Percentiles rank a stretch among this genome's conserved stretches.
Evolutionary conservation across 2,888 invertebrate genomes (phyloP).

Genomic region (Dryomyza anilis): DNA sequence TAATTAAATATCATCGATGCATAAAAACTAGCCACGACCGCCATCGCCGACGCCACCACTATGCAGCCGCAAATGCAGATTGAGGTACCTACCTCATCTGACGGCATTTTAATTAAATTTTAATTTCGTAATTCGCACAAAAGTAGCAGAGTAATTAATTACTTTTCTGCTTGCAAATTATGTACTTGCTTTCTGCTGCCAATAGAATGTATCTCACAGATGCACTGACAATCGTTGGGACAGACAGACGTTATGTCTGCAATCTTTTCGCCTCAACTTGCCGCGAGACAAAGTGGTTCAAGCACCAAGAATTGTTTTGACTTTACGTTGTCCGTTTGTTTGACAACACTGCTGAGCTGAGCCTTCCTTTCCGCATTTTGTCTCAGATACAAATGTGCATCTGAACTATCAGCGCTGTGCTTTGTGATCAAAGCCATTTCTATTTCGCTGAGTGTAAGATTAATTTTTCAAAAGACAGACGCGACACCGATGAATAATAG

Average conservation of each 20-base stretch:
- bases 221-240: neutral
- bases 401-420: too few species aligned
- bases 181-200: neutral
- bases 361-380: neutral
- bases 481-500: slow-evolving; percentile 25
- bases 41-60: slow-evolving; percentile 4
- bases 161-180: neutral
- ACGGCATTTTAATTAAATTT: slow-evolving; percentile 33
- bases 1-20: slow-evolving; percentile 54
- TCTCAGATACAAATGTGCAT: neutral
- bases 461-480: slow-evolving; percentile 21
- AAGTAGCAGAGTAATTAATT: slow-evolving; percentile 7
- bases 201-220: neutral
- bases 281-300: neutral
- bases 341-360: slow-evolving; percentile 4
- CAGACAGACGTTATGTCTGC: neutral
- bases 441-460: slow-evolving; percentile 20
- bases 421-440: slow-evolving; percentile 23
- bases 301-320: slow-evolving; percentile 9
- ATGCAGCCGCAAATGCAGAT: neutral
- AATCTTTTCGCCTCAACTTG: neutral
- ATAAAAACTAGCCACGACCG: slow-evolving; percentile 40
- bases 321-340: neutral
- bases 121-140: slow-evolving; percentile 11
- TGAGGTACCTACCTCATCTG: neutral